Conservation (phyloP, 2,888 invertebrate species). For the Mayetiola destructor region DNA sequence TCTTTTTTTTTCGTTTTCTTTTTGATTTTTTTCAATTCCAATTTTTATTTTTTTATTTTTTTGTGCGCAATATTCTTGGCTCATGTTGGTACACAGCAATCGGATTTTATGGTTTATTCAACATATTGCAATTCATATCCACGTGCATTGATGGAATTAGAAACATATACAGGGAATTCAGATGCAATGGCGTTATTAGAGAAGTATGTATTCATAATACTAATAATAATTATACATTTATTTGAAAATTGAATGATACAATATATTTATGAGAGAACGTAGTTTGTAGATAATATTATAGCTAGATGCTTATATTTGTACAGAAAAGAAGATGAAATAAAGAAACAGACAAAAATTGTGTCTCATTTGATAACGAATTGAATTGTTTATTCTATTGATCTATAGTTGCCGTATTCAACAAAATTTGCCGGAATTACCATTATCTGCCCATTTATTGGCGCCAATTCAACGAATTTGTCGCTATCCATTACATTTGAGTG, state of each 20-base stretch:
- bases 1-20: background rate
- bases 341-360: too few relatives aligned
- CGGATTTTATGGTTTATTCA: constrained; percentile 69
- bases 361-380: too few relatives aligned
- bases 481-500: constrained; percentile 71
- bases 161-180: constrained; percentile 30
- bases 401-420: constrained; percentile 61
- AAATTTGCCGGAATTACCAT: constrained; percentile 65
- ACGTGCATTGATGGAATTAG: constrained; percentile 42
- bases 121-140: constrained; percentile 82
- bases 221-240: too few relatives aligned
- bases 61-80: background rate
- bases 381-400: background rate
- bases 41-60: constrained; percentile 12
- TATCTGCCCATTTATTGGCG: constrained; percentile 72
- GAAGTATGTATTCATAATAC: constrained; percentile 30
- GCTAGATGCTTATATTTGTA: too few relatives aligned
- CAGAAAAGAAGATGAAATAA: too few relatives aligned
- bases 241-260: too few relatives aligned
- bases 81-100: too few relatives aligned
- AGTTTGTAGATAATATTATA: too few relatives aligned
- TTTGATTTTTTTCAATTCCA: too few relatives aligned
- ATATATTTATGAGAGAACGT: too few relatives aligned
- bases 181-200: constrained; percentile 32
- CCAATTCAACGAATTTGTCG: constrained; percentile 83